Evolutionary conservation across 2,113 vertebrate genomes (phyloP), one percentile per base, ranked within the genome.

Genomic region (Indicator maculatus): DNA sequence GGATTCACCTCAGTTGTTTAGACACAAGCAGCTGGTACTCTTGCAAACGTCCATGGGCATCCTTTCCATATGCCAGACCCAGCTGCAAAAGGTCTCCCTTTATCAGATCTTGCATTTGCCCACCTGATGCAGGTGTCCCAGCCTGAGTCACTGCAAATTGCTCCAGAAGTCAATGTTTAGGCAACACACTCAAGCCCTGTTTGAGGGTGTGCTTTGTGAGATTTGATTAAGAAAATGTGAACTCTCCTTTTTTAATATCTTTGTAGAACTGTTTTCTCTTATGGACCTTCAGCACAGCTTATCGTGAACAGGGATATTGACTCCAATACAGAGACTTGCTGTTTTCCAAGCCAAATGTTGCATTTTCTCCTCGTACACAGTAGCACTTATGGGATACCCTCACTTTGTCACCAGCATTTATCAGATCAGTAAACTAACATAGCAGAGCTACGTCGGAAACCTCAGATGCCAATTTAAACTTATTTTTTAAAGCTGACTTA

Each of bases 121-220:
- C 41, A n/a, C 16, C 28, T 58, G 39, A 30, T 5, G 63, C 4
- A 70, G 11, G 13, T 13, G 45, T 63, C 0, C 0, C 15, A 76
- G 10, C 16, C 79, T 36, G n/a, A 0, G 0, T 33, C 12, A 52
- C 23, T 36, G 31, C 30, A 84, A 52, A 70, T 14, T 7, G 8
- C 36, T 63, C 38, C 66, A 78, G 52, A 31, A 26, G 12, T 12
- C 52, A 59, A 30, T 4, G 5, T 47, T 83, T 5, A 74, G 26
- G 23, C 20, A 45, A 33, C 12, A 73, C 50, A 38, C 26, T 9
- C 15, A 73, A 53, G 4, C 1, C 16, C 2, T 33, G 20, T 56
- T 60, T 82, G 21, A 64, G 8, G 16, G 19, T 47, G 19, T 8
- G 16, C 21, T 85, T 79, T 52, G 30, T 55, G 56, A 71, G 24